Evolutionary conservation across 2,113 vertebrate genomes (phyloP).

Genomic region (Ivindomyrus marchei): DNA sequence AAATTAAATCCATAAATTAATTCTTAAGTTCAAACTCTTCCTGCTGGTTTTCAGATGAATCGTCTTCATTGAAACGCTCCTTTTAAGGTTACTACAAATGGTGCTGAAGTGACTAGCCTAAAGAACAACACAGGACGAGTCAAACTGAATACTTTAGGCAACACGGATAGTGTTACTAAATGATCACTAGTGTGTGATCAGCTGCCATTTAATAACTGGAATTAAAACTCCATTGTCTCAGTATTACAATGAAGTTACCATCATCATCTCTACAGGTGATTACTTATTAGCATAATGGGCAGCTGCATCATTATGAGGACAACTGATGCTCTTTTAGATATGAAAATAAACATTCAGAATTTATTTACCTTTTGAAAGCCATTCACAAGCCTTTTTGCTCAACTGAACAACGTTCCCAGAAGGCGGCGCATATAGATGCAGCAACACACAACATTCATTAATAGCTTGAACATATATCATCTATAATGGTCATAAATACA

Average conservation of each 20-base stretch:
- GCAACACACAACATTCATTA: not conserved
- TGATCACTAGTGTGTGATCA: not conserved
- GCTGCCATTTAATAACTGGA: not conserved
- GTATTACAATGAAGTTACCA: not conserved
- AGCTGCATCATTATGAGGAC: too few species aligned
- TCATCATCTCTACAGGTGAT: not conserved
- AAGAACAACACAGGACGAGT: not conserved
- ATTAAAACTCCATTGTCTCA: not conserved
- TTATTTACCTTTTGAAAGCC: not conserved
- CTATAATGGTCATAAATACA: not conserved
- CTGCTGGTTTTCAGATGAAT: not conserved
- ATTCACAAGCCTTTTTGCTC: not conserved
- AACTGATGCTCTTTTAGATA: not conserved
- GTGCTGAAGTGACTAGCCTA: not conserved
- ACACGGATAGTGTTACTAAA: not conserved
- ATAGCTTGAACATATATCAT: not conserved
- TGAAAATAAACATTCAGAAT: not conserved
- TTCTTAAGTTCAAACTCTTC: not conserved
- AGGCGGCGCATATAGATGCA: not conserved
- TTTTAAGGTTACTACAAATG: not conserved
- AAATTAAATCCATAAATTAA: too few species aligned
- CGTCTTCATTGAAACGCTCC: not conserved
- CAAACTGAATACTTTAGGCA: not conserved
- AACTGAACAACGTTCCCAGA: not conserved
- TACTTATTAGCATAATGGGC: not conserved